These are phyloP conservation scores for Mirounga angustirostris DNA, from an alignment of 2,113 vertebrate species.

Conservation along the genomic window DNA sequence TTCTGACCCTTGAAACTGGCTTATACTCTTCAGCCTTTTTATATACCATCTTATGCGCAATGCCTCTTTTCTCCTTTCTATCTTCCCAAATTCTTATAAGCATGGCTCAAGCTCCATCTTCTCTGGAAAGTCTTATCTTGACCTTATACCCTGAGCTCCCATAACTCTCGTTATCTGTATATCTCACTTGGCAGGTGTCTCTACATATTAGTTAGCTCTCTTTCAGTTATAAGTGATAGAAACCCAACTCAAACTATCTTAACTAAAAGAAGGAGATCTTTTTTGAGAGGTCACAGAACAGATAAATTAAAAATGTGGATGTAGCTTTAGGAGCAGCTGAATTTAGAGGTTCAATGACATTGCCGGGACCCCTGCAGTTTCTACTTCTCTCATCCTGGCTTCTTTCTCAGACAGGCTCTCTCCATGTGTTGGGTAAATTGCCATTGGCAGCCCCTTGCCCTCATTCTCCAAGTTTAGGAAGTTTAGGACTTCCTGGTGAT, in stretches of 20 bases:
- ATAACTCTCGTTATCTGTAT: not conserved
- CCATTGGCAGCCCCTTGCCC: not conserved
- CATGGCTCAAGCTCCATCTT: not conserved
- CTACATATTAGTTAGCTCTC: not conserved
- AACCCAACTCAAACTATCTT: constrained; percentile 23
- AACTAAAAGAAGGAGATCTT: not conserved
- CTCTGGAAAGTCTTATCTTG: not conserved
- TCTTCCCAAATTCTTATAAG: constrained; percentile 44
- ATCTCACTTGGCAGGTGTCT: not conserved
- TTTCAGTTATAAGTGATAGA: constrained; percentile 26
- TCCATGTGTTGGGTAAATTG: not conserved
- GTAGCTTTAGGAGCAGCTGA: not conserved
- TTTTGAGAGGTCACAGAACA: not conserved
- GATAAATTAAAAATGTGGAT: constrained; percentile 37
- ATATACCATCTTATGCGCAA: not conserved
- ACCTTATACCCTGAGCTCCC: not conserved
- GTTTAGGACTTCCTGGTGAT: not conserved
- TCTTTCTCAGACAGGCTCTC: not conserved
- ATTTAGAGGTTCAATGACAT: not conserved
- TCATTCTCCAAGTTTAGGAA: not conserved
- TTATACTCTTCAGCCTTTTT: not conserved
- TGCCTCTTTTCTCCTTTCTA: not conserved
- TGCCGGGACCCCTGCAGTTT: not conserved
- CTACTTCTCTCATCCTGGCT: not conserved
- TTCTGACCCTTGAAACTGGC: not conserved